Percentiles rank a stretch among this genome's conserved stretches.
These are phyloP conservation scores for Hirtodrosophila confusa DNA, from an alignment of 2,888 invertebrate species.

Conservation along the genomic window DNA sequence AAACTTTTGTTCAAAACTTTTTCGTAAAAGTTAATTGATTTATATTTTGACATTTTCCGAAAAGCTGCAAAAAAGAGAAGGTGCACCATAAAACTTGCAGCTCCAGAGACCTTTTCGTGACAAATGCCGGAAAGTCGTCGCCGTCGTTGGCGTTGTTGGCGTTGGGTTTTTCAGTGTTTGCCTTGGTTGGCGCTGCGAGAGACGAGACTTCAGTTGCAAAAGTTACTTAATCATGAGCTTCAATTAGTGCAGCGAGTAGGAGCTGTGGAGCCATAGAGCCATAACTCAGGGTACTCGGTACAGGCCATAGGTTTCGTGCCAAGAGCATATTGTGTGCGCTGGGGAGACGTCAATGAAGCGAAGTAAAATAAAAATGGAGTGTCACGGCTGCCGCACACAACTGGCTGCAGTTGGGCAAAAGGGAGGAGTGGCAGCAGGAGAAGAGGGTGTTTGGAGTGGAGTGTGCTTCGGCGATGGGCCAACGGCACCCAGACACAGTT, in stretches of 20 bases:
- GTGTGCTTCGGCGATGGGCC: slow-evolving; percentile 24
- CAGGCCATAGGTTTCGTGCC: slow-evolving; percentile 63
- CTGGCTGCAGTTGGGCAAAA: slow-evolving; percentile 33
- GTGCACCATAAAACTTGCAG: slow-evolving; percentile 59
- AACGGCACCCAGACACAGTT: slow-evolving; percentile 52
- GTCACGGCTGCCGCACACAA: slow-evolving; percentile 69
- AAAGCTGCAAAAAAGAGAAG: slow-evolving; percentile 41
- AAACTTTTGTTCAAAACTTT: slow-evolving; percentile 58
- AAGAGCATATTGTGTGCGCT: slow-evolving; percentile 48
- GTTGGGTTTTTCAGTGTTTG: slow-evolving; percentile 14
- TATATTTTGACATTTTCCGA: slow-evolving; percentile 72
- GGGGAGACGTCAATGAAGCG: slow-evolving; percentile 41
- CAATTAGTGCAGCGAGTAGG: slow-evolving; percentile 62
- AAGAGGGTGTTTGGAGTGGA: slow-evolving; percentile 5
- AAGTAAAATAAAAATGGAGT: slow-evolving; percentile 75
- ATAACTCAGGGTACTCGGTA: slow-evolving; percentile 1
- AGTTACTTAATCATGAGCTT: slow-evolving; percentile 77
- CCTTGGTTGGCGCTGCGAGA: slow-evolving; percentile 28
- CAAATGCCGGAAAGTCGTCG: slow-evolving; percentile 62
- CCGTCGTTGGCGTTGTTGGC: slow-evolving; percentile 29
- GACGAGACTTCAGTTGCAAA: slow-evolving; percentile 51
- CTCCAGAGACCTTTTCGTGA: slow-evolving; percentile 74
- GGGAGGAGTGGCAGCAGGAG: background rate
- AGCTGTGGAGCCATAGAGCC: slow-evolving; percentile 22
- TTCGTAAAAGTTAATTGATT: slow-evolving; percentile 72